Base-by-base conservation (phyloP, 1,140 invertebrate genomes). In the Drosophila watanabei region DNA sequence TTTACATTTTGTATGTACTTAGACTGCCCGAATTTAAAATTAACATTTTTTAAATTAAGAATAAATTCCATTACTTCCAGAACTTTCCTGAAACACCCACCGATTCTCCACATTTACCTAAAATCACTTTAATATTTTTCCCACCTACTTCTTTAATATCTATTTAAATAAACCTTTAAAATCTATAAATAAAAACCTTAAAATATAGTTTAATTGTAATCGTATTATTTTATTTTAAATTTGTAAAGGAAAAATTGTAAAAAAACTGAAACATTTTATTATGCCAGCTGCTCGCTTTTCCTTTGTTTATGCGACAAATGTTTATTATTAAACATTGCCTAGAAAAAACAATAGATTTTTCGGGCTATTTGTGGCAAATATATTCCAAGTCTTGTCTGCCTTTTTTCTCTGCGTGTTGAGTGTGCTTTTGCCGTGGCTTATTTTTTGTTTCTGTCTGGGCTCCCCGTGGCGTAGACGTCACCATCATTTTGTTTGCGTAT, bases 401-500 rank as follows among this genome's bases (percentile, higher is more conserved):
- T 14, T 9, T 6, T 71, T 70, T 71, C 48, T 71, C 14, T 0
- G 28, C 13, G 71, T 73, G 46, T 35, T 37, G 46, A 69, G 58
- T 69, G 66, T 33, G 18, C 37, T 28, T n/a, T 75, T 82, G 83
- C 69, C 35, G 6, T 57, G 59, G 59, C n/a, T 1, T 52, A 0
- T 11, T 66, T 77, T 41, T 49, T 49, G 35, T 20, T 57, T 14
- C 54, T 41, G 70, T 72, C 83, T 75, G 70, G 65, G 51, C 61
- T 51, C 69, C 76, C 79, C 65, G 65, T 82, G 61, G 64, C 51
- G 75, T 65, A 75, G 85, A 85, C 78, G 66, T 89, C 79, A 83
- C 79, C 86, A 78, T 86, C 86, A 82, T 85, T 89, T 86, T 78
- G 82, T 86, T 89, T 80, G 82, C 82, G 86, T 90, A 89, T 89